Base-by-base conservation (phyloP, 2,113 vertebrate genomes). In the Reinhardtius hippoglossoides region DNA sequence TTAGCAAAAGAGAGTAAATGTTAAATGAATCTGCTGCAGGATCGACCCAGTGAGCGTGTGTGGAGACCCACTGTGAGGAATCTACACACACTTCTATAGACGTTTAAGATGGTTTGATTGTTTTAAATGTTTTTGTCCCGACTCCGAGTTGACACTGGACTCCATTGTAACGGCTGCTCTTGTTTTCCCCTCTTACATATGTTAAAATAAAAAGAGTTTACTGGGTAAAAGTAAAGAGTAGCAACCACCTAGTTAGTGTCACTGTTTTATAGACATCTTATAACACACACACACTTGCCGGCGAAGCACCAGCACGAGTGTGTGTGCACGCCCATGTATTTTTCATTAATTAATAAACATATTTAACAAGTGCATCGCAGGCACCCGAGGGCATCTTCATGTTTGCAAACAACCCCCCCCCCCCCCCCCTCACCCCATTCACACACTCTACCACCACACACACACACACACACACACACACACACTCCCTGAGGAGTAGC, bases 341-440 rank as follows among this genome's bases (percentile, higher is more conserved):
- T 67, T 65, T 94, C 94, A 96, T 95, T 90, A 92, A 93, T 94
- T 93, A 97, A 98, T 98, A 97, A 98, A 97, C 96, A 98, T 96
- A 97, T 98, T 95, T 97, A 96, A 96, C 96, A 97, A 97, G 96
- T 88, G 95, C 95, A 87, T 70, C 64, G 93, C 93, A 93, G 89
- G 93, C 93, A 95, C 96, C 95, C 90, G 91, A 95, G 96, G 95
- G 95, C 92, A 87, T 94, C 92, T 91, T 95, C 95, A 96, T 97
- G 96, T 97, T 96, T 97, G 96, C 96, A 96, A 97, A 97, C 95
- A 97, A 91, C 94, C 77, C 95, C 62, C 73, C 71, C 94, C 77
- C 95, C 62, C 73, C 71, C 42, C n/a, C 62, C 71, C 50, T 7
- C 26, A 3, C 52, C 70, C n/a, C 62, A 57, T 24, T 54, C 37